Evolutionary conservation across 2,113 vertebrate species (phyloP).

Genomic region (Zapornia atra): DNA sequence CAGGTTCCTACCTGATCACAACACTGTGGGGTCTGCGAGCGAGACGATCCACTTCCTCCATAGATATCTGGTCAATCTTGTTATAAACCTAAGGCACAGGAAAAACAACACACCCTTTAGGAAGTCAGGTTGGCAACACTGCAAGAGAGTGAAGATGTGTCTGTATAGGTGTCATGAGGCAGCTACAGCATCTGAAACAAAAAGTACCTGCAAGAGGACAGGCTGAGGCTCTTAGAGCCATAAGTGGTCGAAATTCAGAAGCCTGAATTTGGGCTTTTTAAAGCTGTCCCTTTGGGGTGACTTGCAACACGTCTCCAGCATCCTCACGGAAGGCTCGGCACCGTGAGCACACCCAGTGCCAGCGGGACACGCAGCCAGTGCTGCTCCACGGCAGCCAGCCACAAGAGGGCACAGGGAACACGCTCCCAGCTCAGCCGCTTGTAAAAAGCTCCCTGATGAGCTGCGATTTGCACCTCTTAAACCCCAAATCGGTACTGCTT

Average conservation of each 20-base stretch:
- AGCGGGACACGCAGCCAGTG: not conserved
- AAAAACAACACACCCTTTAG: not conserved
- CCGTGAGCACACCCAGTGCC: fast-evolving
- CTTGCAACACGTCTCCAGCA: not conserved
- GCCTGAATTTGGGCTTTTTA: not conserved
- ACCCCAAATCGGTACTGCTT: not conserved
- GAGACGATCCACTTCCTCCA: conserved; percentile 95
- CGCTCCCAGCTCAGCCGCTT: not conserved
- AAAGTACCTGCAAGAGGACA: not conserved
- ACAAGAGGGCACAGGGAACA: conserved; percentile 56
- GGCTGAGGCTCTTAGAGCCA: not conserved
- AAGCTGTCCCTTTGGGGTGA: not conserved
- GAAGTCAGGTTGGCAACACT: not conserved
- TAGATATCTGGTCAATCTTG: conserved; percentile 98
- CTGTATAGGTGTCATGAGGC: not conserved
- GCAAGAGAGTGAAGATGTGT: fast-evolving
- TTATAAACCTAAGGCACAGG: conserved; percentile 90
- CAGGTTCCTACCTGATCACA: conserved; percentile 87
- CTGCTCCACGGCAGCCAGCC: conserved; percentile 6
- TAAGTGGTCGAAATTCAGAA: not conserved
- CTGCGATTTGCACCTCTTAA: not conserved
- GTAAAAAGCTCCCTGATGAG: not conserved
- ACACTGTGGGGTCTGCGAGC: conserved; percentile 90
- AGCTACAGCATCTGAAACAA: not conserved
- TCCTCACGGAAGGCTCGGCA: fast-evolving